Conservation (phyloP, 2,888 invertebrate species). For the Dryococelus australis region DNA sequence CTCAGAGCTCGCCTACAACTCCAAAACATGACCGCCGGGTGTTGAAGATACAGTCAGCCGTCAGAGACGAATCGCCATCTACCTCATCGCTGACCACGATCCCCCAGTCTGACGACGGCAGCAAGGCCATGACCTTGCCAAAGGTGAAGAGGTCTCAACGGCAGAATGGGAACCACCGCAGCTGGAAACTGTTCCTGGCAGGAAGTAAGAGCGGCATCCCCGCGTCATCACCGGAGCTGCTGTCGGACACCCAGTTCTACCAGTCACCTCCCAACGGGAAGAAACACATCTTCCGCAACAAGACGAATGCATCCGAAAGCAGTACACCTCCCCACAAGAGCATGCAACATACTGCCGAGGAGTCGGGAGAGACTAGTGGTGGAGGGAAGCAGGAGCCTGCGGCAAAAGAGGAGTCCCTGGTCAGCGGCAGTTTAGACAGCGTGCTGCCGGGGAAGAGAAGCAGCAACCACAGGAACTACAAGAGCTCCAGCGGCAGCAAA, state of each 20-base stretch:
- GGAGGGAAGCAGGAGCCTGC: not conserved
- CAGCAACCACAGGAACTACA: constrained; percentile 36
- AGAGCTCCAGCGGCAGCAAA: not conserved
- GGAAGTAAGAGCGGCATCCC: constrained; percentile 56
- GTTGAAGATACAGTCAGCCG: constrained; percentile 3
- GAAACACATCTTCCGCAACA: constrained; percentile 49
- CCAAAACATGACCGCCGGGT: constrained; percentile 49
- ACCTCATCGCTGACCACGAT: constrained; percentile 44
- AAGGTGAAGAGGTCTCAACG: constrained; percentile 55
- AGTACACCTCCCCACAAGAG: not conserved
- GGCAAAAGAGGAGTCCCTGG: not conserved
- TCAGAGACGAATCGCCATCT: constrained; percentile 34
- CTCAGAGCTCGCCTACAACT: constrained; percentile 19
- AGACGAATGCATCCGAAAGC: too few relatives aligned
- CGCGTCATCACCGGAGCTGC: constrained; percentile 55
- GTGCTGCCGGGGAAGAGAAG: constrained; percentile 46
- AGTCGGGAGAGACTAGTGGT: too few relatives aligned
- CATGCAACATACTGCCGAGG: too few relatives aligned
- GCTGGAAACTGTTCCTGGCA: constrained; percentile 54
- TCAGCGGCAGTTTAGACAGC: constrained; percentile 39
- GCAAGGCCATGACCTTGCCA: constrained; percentile 57
- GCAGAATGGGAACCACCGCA: constrained; percentile 53
- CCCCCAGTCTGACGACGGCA: constrained; percentile 41
- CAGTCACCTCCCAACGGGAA: constrained; percentile 27
- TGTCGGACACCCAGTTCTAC: constrained; percentile 50